phyloP scores from a whole-genome alignment of 2,888 invertebrate species.

The Lepidocyrtinus sp. region DNA sequence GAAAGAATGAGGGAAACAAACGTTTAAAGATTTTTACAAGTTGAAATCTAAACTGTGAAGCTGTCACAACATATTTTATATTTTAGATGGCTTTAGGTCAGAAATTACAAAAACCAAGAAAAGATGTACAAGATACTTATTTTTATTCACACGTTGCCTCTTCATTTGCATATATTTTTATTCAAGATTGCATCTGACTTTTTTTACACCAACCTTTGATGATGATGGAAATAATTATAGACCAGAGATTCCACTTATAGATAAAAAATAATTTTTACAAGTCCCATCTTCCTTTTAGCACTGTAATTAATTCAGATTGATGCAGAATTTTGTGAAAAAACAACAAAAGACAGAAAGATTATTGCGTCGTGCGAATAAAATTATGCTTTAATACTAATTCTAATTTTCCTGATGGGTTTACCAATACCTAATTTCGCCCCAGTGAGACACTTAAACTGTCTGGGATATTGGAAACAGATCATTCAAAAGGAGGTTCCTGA shows the following conservation, averaged over 20 bases:
- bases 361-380: not conserved
- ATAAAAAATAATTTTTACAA: not conserved
- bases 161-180: not conserved
- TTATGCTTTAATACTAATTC: not conserved
- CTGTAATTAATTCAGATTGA: not conserved
- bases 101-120: not conserved
- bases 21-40: no score
- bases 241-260: not conserved
- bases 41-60: no score
- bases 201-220: not conserved
- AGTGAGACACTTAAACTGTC: no score
- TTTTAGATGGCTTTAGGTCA: no score
- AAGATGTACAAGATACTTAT: not conserved
- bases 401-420: not conserved
- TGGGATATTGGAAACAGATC: no score
- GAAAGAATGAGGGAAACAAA: no score
- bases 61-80: no score
- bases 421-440: no score
- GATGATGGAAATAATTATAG: not conserved
- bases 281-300: not conserved
- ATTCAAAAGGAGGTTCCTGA: no score
- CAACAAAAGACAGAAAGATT: not conserved
- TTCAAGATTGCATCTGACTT: not conserved
- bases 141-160: not conserved
- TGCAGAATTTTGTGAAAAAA: not conserved